phyloP scores from a whole-genome alignment of 2,888 invertebrate species.

The Uropetala carovei region DNA sequence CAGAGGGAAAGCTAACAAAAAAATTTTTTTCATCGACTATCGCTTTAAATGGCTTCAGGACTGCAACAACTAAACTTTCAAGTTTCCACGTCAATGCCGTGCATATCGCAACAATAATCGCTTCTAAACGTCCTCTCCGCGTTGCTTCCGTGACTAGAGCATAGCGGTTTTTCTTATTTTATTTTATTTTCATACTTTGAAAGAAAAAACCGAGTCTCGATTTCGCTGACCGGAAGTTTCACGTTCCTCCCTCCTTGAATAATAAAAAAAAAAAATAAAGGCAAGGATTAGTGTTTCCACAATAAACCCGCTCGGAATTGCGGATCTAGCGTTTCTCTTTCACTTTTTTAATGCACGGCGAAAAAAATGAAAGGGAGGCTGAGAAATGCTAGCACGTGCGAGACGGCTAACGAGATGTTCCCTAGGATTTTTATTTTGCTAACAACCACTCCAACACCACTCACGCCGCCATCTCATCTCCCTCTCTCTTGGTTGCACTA shows the following conservation, averaged over 20 bases:
- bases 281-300: slow-evolving; percentile 18
- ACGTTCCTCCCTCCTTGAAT: background rate
- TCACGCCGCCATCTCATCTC: slow-evolving; percentile 1
- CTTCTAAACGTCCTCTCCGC: background rate
- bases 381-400: slow-evolving; percentile 28
- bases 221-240: slow-evolving; percentile 29
- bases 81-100: background rate
- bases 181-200: background rate
- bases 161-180: background rate
- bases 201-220: background rate
- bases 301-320: slow-evolving; percentile 19
- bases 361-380: background rate
- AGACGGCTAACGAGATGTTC: slow-evolving; percentile 29
- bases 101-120: background rate
- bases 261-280: background rate
- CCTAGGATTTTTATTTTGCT: background rate
- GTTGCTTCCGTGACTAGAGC: background rate
- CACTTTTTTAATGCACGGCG: background rate
- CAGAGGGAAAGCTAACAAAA: too few relatives aligned
- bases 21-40: too few relatives aligned
- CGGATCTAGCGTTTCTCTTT: slow-evolving; percentile 4
- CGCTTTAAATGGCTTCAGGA: too few relatives aligned
- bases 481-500: background rate
- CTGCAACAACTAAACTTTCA: too few relatives aligned
- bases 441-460: background rate